These are phyloP conservation scores for Mycalesis mineus DNA, from an alignment of 2,888 invertebrate species.

Conservation along the genomic window DNA sequence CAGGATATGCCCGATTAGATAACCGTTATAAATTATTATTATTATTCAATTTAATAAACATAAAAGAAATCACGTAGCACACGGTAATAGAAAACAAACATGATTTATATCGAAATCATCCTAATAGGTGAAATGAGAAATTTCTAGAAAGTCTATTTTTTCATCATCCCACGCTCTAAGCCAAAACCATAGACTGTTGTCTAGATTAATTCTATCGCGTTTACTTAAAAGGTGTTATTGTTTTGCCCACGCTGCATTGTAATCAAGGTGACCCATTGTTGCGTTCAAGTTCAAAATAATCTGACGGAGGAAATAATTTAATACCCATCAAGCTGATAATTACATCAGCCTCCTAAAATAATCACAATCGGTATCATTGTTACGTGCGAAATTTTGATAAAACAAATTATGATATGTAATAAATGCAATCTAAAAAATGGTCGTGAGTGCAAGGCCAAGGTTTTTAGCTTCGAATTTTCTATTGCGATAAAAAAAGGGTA, in stretches of 20 bases:
- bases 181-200: not conserved
- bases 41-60: no score
- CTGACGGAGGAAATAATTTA: conserved; percentile 33
- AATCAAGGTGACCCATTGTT: conserved; percentile 32
- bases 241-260: conserved; percentile 19
- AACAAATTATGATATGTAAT: not conserved
- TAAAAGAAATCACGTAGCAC: no score
- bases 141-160: not conserved
- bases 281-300: conserved; percentile 36
- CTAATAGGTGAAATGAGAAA: not conserved
- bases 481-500: no score
- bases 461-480: no score
- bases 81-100: no score
- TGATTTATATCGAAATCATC: no score
- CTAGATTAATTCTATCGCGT: not conserved
- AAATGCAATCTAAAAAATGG: no score
- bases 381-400: not conserved
- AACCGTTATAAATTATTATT: no score
- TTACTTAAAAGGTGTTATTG: conserved; percentile 19
- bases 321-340: conserved; percentile 4
- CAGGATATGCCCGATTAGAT: no score
- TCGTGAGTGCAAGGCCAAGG: no score
- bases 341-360: conserved; percentile 20
- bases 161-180: not conserved
- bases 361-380: conserved; percentile 8